Percentiles rank a stretch among this genome's conserved stretches.
phyloP scores from a whole-genome alignment of 1,140 invertebrate genomes.

The Drosophila jambulina region DNA sequence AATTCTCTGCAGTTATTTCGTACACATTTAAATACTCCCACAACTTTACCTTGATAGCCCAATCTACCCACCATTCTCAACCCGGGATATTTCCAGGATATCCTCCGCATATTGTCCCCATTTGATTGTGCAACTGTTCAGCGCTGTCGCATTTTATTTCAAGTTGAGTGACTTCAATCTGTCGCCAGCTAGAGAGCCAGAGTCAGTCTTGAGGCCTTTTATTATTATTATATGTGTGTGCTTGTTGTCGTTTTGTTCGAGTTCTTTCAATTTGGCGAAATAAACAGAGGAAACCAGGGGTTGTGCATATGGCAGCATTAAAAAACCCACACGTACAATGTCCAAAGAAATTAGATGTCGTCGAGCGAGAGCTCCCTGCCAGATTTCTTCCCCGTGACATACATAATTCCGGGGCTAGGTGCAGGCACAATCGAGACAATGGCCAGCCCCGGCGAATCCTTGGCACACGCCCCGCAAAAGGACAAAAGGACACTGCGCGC shows the following conservation, averaged over 20 bases:
- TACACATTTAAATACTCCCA: neutral
- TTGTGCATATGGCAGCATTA: constrained; percentile 85
- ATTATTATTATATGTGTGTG: constrained; percentile 46
- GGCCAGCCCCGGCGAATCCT: constrained; percentile 52
- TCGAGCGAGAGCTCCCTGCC: constrained; percentile 22
- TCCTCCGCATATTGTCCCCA: constrained; percentile 60
- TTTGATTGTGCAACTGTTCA: constrained; percentile 80
- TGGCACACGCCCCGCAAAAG: constrained; percentile 38
- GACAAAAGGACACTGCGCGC: constrained; percentile 63
- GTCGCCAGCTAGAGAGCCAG: constrained; percentile 63
- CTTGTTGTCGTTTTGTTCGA: constrained; percentile 54
- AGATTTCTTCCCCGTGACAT: constrained; percentile 55
- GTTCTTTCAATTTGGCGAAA: constrained; percentile 65
- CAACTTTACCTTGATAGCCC: neutral
- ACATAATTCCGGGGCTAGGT: constrained; percentile 75
- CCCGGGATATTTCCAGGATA: constrained; percentile 40
- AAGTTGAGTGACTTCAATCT: constrained; percentile 85
- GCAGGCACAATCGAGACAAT: constrained; percentile 78
- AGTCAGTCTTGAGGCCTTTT: constrained; percentile 75
- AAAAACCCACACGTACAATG: constrained; percentile 83
- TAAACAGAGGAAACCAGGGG: constrained; percentile 42
- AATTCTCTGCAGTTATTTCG: neutral
- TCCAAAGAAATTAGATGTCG: constrained; percentile 81
- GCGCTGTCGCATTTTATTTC: constrained; percentile 82
- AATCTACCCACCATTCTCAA: constrained; percentile 4